Evolutionary conservation across 1,140 invertebrate species (phyloP).

Genomic region (Trichonephila clavipes): DNA sequence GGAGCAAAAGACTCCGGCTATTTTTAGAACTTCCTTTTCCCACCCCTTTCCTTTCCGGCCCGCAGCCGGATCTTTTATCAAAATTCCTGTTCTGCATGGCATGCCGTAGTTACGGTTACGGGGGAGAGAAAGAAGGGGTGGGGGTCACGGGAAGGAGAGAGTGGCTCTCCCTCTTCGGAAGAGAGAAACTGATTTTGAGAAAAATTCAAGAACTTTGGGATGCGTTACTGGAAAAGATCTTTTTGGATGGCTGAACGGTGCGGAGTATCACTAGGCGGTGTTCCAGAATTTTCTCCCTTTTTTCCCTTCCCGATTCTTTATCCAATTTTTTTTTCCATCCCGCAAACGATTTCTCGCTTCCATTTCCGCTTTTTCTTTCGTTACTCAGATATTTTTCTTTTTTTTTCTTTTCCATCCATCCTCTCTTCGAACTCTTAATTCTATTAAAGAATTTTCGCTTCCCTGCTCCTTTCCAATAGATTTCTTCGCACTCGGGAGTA

Average conservation of each 20-base stretch:
- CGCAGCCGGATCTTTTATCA: background rate
- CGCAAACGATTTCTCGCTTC: constrained; percentile 20
- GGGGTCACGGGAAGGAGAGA: background rate
- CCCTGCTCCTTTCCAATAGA: background rate
- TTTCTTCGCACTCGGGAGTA: background rate
- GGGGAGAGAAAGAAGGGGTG: background rate
- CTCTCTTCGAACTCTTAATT: constrained; percentile 11
- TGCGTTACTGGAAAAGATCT: constrained; percentile 10
- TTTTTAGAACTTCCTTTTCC: background rate
- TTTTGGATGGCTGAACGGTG: constrained; percentile 15
- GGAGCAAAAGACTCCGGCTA: background rate
- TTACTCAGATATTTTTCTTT: background rate
- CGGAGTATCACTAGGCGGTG: constrained; percentile 12
- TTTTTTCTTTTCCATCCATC: background rate
- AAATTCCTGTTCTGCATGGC: constrained; percentile 25
- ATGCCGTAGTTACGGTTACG: constrained; percentile 21
- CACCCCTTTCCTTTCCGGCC: background rate
- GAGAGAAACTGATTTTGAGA: constrained; percentile 17
- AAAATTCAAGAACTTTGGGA: background rate
- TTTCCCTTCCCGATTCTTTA: background rate
- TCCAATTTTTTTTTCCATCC: background rate
- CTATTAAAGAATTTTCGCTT: constrained; percentile 23
- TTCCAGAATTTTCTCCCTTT: background rate
- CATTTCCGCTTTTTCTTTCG: constrained; percentile 17
- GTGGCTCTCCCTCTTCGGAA: background rate